These are phyloP conservation scores for Penaeus japonicus DNA, from an alignment of 1,140 invertebrate species.

Conservation along the genomic window DNA sequence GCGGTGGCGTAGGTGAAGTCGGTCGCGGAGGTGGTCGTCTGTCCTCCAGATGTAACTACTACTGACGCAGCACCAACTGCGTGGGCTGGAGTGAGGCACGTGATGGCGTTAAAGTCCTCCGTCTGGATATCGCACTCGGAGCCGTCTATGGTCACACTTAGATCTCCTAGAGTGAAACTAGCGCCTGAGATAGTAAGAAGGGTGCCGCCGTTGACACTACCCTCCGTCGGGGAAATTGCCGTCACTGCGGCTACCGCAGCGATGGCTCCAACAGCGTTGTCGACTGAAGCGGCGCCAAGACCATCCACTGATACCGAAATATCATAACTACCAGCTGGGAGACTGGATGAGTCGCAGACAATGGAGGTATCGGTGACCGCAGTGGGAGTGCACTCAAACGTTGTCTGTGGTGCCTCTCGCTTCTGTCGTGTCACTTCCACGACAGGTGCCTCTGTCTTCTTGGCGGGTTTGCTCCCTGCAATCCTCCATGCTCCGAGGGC, in stretches of 20 bases:
- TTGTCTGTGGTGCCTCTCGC: neutral
- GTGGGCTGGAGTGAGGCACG: conserved; percentile 19
- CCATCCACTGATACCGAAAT: neutral
- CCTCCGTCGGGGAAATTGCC: neutral
- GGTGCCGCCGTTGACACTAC: conserved; percentile 38
- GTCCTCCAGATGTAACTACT: neutral
- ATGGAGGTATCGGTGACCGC: neutral
- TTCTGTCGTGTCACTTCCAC: neutral
- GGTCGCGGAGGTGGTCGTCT: neutral
- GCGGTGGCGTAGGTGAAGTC: conserved; percentile 17
- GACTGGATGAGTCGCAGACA: neutral
- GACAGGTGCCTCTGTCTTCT: neutral
- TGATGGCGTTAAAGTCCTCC: neutral
- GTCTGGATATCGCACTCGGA: neutral
- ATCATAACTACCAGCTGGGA: neutral
- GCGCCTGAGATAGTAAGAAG: conserved; percentile 14
- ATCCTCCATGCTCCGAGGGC: conserved; percentile 18
- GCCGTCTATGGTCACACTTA: conserved; percentile 15
- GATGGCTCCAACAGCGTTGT: neutral
- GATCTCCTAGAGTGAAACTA: conserved; percentile 11
- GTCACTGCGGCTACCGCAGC: neutral
- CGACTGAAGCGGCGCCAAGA: neutral
- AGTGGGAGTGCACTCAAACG: neutral
- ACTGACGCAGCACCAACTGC: neutral
- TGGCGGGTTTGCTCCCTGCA: neutral